phyloP scores from a whole-genome alignment of 2,888 invertebrate genomes.

The Eupithecia dodoneata region DNA sequence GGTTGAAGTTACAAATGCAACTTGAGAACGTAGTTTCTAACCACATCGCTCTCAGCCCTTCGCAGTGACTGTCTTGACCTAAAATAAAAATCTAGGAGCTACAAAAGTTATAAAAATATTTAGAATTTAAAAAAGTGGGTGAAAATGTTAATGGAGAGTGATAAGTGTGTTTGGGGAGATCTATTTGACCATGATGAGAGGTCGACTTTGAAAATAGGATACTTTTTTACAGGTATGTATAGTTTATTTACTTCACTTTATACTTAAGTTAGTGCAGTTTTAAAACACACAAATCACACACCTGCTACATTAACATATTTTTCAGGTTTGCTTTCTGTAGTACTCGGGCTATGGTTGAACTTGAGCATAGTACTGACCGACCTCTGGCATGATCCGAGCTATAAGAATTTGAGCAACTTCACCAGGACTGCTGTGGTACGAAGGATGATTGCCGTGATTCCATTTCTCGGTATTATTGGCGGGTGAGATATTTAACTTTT shows the following conservation, averaged over 20 bases:
- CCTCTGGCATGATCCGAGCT: conserved; percentile 62
- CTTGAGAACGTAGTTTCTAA: conserved; percentile 49
- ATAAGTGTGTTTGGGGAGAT: conserved; percentile 57
- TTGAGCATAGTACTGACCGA: conserved; percentile 53
- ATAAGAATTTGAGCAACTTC: conserved; percentile 71
- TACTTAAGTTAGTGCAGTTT: neutral
- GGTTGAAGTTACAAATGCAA: conserved; percentile 50
- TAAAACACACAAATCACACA: neutral
- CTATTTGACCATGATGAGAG: conserved; percentile 56
- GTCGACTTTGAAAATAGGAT: conserved; percentile 51
- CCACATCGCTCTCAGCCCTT: conserved; percentile 37
- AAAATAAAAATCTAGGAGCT: conserved; percentile 1
- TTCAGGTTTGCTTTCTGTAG: conserved; percentile 60
- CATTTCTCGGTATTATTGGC: conserved; percentile 41
- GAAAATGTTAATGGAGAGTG: conserved; percentile 22
- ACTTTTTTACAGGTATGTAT: conserved; percentile 55
- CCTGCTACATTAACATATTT: neutral
- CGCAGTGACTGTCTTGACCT: conserved; percentile 26
- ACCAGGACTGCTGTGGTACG: conserved; percentile 59
- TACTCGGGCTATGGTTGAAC: conserved; percentile 58
- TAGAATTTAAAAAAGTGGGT: neutral
- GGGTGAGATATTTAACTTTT: conserved; percentile 36
- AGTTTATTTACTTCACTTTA: neutral
- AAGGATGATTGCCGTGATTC: conserved; percentile 52
- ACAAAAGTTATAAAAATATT: neutral